Evolutionary conservation across 2,888 invertebrate species (phyloP).

Genomic region (Hypercompe scribonia): DNA sequence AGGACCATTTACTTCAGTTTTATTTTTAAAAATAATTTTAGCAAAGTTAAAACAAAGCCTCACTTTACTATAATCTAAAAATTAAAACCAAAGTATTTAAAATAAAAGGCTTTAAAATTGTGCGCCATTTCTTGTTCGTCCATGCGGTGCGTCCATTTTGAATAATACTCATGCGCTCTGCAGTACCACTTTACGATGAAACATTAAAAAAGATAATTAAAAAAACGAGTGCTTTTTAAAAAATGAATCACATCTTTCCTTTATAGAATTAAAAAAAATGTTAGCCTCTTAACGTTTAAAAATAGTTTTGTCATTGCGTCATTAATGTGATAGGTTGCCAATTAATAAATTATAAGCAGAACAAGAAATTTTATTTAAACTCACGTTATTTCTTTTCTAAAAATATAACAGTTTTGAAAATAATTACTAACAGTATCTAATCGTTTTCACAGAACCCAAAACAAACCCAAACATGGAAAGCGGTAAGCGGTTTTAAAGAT

Average conservation of each 20-base stretch:
- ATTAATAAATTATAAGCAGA: background rate
- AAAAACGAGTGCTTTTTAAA: background rate
- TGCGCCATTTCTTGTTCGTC: slow-evolving; percentile 14
- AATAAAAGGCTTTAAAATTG: slow-evolving; percentile 1
- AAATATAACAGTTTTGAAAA: background rate
- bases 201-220: background rate
- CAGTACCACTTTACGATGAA: background rate
- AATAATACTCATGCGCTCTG: background rate
- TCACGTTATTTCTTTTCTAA: background rate
- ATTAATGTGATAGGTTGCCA: background rate
- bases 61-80: background rate
- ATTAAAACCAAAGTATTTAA: background rate
- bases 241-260: background rate
- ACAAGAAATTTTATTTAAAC: background rate
- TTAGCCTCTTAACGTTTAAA: background rate
- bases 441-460: slow-evolving; percentile 46
- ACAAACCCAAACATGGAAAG: slow-evolving; percentile 36
- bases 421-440: slow-evolving; percentile 26
- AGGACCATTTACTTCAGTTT: slow-evolving; percentile 18
- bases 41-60: background rate
- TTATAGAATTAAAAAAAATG: background rate
- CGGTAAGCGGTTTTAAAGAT: slow-evolving; percentile 51
- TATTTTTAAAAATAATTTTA: background rate
- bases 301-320: background rate
- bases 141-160: slow-evolving; percentile 23